Evolutionary conservation across 2,888 invertebrate species (phyloP), one percentile per base, ranked within the genome.

Genomic region (Chrysotoxum bicinctum): DNA sequence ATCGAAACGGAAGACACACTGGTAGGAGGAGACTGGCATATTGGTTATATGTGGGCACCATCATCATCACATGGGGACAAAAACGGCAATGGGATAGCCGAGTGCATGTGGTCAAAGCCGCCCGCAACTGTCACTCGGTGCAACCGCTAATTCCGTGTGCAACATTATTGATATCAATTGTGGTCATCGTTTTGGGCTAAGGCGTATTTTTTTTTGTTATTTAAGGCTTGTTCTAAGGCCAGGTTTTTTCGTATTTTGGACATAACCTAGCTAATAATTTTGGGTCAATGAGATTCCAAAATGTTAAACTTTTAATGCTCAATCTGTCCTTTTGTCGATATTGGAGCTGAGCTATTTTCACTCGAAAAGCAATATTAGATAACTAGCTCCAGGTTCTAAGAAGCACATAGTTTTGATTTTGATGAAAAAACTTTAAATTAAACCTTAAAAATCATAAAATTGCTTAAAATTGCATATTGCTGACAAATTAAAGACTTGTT

Each of bases 1-100:
- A 91, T 91, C 91, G 89, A 90, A 91, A 90, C 88, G 87, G 89
- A 89, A 89, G 91, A 91, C 91, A 91, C 89, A 90, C 90, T 91
- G 89, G 89, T 89, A 88, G 89, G 89, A 89, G 90, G 90, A 88
- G 88, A 90, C 89, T 91, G 91, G 91, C 91, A 90, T 89, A 90
- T 90, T 89, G 90, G 82, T 48, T 76, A 68, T 79, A 3, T 40
- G 58, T 1, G 40, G 9, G 58, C 37, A 58, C 0, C 26, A 32
- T 5, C 35, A 19, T 5, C 26, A 16, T 9, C 54, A 16, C 70
- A 75, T 76, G 56, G 8, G 35, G 69, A 70, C 69, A 37, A 16
- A 62, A 21, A 68, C 37, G 58, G 30, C 23, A 64, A 83, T 62
- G 30, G 45, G 19, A 62, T 45, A 10, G 60, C 60, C 19, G 23